Evolutionary conservation across 2,888 invertebrate genomes (phyloP).

Genomic region (Cheilosia urbana): DNA sequence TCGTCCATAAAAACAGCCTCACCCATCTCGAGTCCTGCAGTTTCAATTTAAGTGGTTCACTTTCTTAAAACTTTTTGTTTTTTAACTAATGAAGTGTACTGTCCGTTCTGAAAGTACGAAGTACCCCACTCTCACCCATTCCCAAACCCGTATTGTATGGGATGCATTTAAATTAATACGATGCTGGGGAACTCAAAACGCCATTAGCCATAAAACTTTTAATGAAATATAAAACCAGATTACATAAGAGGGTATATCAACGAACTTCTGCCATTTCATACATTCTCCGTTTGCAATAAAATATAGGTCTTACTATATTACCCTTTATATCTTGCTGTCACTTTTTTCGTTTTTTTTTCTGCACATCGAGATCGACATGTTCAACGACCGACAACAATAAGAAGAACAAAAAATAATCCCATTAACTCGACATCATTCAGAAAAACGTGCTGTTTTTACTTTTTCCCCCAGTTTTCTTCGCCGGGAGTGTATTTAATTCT

Average conservation of each 20-base stretch:
- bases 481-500: not conserved
- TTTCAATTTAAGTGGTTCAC: too few relatives aligned
- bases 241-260: slow-evolving; percentile 40
- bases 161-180: not conserved
- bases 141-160: too few relatives aligned
- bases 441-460: slow-evolving; percentile 35
- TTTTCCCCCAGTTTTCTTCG: slow-evolving; percentile 1
- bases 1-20: too few relatives aligned
- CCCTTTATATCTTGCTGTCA: slow-evolving; percentile 17
- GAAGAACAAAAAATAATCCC: not conserved
- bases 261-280: slow-evolving; percentile 42
- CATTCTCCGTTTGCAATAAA: slow-evolving; percentile 36
- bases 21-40: too few relatives aligned
- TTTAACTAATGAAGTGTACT: too few relatives aligned
- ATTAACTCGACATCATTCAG: slow-evolving; percentile 37
- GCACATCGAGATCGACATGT: too few relatives aligned
- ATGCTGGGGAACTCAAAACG: slow-evolving; percentile 25
- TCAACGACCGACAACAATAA: too few relatives aligned
- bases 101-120: too few relatives aligned
- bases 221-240: slow-evolving; percentile 52
- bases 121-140: too few relatives aligned
- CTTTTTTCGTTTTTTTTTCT: not conserved
- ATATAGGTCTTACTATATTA: slow-evolving; percentile 35
- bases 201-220: slow-evolving; percentile 28
- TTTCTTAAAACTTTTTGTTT: too few relatives aligned